These are phyloP conservation scores for Oriolus oriolus DNA, from an alignment of 2,113 vertebrate species.

Conservation along the genomic window DNA sequence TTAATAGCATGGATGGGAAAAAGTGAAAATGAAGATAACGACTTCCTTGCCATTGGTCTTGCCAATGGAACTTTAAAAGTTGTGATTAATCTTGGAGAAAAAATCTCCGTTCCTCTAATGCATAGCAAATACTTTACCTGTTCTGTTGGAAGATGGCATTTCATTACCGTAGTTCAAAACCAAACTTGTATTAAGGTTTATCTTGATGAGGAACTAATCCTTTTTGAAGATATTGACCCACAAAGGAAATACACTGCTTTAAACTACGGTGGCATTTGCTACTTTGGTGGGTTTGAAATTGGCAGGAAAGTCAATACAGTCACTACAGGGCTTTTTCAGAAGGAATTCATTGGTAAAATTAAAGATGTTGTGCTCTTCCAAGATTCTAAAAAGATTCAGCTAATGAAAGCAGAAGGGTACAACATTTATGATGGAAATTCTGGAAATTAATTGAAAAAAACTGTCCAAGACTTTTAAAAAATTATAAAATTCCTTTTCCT, in stretches of 20 bases:
- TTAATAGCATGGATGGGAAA: conserved; percentile 83
- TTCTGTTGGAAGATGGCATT: conserved; percentile 73
- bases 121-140: conserved; percentile 58
- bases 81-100: conserved; percentile 82
- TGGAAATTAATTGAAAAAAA: conserved; percentile 22
- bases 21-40: conserved; percentile 78
- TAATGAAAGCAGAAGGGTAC: conserved; percentile 80
- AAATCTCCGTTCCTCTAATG: conserved; percentile 66
- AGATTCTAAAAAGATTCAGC: conserved; percentile 71
- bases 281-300: conserved; percentile 85
- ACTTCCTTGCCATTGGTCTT: conserved; percentile 83
- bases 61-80: conserved; percentile 75
- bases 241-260: conserved; percentile 79
- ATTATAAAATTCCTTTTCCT: not conserved
- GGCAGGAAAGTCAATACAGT: conserved; percentile 66
- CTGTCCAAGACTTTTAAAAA: not conserved
- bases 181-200: conserved; percentile 76
- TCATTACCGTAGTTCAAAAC: conserved; percentile 73
- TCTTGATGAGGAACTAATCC: conserved; percentile 68
- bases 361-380: conserved; percentile 80
- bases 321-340: conserved; percentile 78
- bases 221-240: conserved; percentile 79
- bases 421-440: conserved; percentile 76
- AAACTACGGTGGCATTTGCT: conserved; percentile 78
- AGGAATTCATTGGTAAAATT: conserved; percentile 78